These are phyloP conservation scores for Poecilobothrus nobilitatus DNA, from an alignment of 2,888 invertebrate genomes.

Conservation along the genomic window DNA sequence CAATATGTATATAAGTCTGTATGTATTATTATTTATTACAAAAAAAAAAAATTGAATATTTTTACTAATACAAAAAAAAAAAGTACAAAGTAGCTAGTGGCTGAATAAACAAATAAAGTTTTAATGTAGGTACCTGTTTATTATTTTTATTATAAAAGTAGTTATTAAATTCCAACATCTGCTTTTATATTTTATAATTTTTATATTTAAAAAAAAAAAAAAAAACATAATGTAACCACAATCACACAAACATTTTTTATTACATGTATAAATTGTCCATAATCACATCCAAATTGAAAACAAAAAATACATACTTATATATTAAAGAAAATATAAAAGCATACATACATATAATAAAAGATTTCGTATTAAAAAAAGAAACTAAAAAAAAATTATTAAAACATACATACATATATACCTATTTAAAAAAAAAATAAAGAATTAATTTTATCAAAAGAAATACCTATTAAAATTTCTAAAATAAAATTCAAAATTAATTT, in stretches of 20 bases:
- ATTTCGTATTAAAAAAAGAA: too few species aligned
- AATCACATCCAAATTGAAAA: neutral
- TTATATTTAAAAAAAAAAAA: too few species aligned
- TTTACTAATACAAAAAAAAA: neutral
- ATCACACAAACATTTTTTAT: neutral
- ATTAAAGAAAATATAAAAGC: neutral
- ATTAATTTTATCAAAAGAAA: neutral
- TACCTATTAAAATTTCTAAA: neutral
- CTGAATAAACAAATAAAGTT: neutral
- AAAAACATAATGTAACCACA: too few species aligned
- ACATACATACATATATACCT: too few species aligned
- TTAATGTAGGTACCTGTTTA: conserved; percentile 3
- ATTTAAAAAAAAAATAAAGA: neutral
- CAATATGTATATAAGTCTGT: too few species aligned
- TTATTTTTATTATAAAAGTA: neutral
- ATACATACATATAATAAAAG: too few species aligned
- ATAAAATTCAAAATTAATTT: neutral
- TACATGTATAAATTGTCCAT: neutral
- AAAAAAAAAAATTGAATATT: too few species aligned
- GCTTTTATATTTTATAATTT: neutral
- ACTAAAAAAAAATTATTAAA: too few species aligned
- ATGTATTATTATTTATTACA: too few species aligned
- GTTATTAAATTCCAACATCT: neutral
- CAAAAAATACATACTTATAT: too few species aligned
- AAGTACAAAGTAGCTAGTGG: neutral